Evolutionary conservation across 2,888 invertebrate genomes (phyloP), one percentile per base, ranked within the genome.

Genomic region (Andrena camellia): DNA sequence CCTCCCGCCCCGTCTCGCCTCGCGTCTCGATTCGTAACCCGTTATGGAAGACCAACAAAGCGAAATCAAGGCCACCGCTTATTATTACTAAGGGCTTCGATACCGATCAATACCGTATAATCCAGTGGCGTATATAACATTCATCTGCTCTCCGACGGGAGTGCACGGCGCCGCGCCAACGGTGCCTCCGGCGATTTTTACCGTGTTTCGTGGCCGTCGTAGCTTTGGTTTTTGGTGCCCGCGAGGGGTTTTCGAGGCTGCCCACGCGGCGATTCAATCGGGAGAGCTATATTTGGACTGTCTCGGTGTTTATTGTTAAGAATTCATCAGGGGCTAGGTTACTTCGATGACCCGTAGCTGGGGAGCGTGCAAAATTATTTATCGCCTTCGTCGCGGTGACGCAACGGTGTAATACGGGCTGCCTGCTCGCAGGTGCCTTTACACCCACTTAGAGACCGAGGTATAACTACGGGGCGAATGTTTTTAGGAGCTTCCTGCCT

Each of bases 1-100:
- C 42, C 42, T 0, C 17, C 4, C 17, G 4, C 17, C 42, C 42
- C 17, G 17, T 23, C 4, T 13, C 8, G 50, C 52, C 42, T 23
- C 57, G 59, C 50, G 50, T 54, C 50, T 20, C 64, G 60, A 75
- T 69, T 42, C 70, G 35, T 71, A 81, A 69, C 70, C 73, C 29
- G 74, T 70, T 75, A 68, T 83, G 78, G 83, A 84, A 84, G 83
- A 78, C 83, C 78, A 70, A 78, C 83, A 78, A 78, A 83, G 74
- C 83, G 83, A 84, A 83, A 84, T 84, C 83, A 84, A 84, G 83
- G 83, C 83, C 83, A 78, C 20, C 57, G 74, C 83, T 84, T 84
- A 84, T 84, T 84, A 83, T 83, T 83, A 82, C 83, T 82, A 83
- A 84, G 83, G 83, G 83, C 83, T 84, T 83, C 83, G 78, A 84